phyloP scores from a whole-genome alignment of 2,888 invertebrate species.

The Zhengitettix transpicula region DNA sequence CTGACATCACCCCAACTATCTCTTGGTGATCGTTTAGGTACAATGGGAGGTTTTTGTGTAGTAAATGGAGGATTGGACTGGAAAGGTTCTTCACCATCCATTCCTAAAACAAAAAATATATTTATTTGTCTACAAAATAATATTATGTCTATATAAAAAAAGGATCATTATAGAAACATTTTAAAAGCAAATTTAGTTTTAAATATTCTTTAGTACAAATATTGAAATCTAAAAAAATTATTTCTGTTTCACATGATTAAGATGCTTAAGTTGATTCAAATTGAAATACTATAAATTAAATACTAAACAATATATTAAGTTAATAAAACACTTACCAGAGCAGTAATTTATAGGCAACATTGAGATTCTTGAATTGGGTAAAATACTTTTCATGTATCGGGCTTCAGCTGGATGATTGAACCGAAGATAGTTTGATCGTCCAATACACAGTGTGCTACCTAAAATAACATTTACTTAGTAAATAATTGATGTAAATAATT shows the following conservation, averaged over 20 bases:
- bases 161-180: too few relatives aligned
- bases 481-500: too few relatives aligned
- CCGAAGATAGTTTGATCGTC: conserved; percentile 77
- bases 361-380: conserved; percentile 59
- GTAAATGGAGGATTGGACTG: too few relatives aligned
- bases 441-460: conserved; percentile 85
- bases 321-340: conserved; percentile 18
- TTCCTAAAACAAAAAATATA: too few relatives aligned
- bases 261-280: neutral
- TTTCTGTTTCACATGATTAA: neutral
- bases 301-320: neutral
- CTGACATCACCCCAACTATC: conserved; percentile 30
- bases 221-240: too few relatives aligned
- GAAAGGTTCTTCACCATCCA: too few relatives aligned
- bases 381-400: conserved; percentile 66
- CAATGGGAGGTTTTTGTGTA: conserved; percentile 27
- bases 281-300: neutral
- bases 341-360: conserved; percentile 61
- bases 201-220: too few relatives aligned
- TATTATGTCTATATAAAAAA: too few relatives aligned
- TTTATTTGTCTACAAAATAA: too few relatives aligned
- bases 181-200: too few relatives aligned
- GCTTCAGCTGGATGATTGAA: conserved; percentile 89
- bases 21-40: conserved; percentile 39
- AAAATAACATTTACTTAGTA: conserved; percentile 18